Base-by-base conservation (phyloP, 1,140 invertebrate species). In the Drosophila funebris region DNA sequence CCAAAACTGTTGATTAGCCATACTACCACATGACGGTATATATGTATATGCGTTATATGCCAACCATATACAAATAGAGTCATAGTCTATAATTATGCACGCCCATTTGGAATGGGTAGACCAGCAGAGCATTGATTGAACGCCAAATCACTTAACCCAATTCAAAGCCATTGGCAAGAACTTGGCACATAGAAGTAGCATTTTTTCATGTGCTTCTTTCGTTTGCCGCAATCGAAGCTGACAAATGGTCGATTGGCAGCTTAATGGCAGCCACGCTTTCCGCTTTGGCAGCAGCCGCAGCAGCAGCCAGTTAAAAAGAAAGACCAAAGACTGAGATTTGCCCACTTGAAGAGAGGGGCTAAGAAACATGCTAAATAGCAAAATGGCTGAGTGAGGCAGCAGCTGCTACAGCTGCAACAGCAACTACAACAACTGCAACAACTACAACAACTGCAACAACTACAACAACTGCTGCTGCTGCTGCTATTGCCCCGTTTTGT, bases 61-160 rank as follows among this genome's bases (percentile, higher is more conserved):
- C 71, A 70, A 60, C 50, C 46, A 80, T 64, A 76, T 66, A 69
- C 76, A 83, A 84, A 84, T 63, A 76, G 66, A 29, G 44, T n/a
- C 22, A 13, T 76, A 83, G 57, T 63, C 66, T 67, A 64, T 76
- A 84, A 79, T 85, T 84, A 73, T 85, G 29, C 11, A 57, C 50
- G 62, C 67, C 53, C 46, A 7, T 18, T 22, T 27, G 9, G 18
- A 6, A 33, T 7, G 8, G 33, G 7, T 18, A 57, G 43, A 39
- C 5, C 13, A 13, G 14, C 33, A 4, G 7, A 39, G 16, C 24
- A 44, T 80, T 80, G 81, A 85, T 85, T 73, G 76, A 84, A 85
- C 74, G 76, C 72, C 80, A 84, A 73, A 73, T 73, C 76, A 84
- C 80, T 84, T 84, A 84, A 84, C 81, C 81, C 76, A 85, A 85